Evolutionary conservation across 2,797 vertebrate genomes (phyloP).

Genomic region (Acridotheres tristis): DNA sequence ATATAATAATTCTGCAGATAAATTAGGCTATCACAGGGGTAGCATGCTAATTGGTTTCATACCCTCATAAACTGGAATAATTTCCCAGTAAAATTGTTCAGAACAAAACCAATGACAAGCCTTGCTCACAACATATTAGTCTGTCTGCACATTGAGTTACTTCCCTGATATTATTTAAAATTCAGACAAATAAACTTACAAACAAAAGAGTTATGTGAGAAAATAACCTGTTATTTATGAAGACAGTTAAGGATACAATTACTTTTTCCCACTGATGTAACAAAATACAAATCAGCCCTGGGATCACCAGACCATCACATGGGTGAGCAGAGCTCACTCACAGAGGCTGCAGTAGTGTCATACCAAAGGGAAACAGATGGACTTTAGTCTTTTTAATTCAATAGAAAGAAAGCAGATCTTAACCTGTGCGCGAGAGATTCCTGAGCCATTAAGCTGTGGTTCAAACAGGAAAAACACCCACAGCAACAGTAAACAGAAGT

Average conservation of each 20-base stretch:
- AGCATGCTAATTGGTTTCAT: neutral
- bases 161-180: neutral
- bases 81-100: constrained; percentile 2
- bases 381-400: neutral
- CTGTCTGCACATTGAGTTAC: neutral
- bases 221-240: neutral
- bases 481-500: neutral
- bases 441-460: neutral
- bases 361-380: neutral
- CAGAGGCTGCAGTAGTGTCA: neutral
- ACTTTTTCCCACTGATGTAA: constrained; percentile 21
- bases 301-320: neutral
- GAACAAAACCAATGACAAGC: constrained; percentile 17
- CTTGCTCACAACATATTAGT: neutral
- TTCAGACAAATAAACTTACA: neutral
- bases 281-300: neutral
- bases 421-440: neutral
- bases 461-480: constrained; percentile 33
- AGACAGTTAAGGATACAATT: neutral
- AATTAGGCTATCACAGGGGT: neutral
- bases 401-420: neutral
- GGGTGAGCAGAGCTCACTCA: neutral
- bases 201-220: neutral
- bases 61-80: constrained; percentile 1
- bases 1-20: neutral